These are phyloP conservation scores for Labia minor DNA, from an alignment of 2,888 invertebrate genomes.

Conservation along the genomic window DNA sequence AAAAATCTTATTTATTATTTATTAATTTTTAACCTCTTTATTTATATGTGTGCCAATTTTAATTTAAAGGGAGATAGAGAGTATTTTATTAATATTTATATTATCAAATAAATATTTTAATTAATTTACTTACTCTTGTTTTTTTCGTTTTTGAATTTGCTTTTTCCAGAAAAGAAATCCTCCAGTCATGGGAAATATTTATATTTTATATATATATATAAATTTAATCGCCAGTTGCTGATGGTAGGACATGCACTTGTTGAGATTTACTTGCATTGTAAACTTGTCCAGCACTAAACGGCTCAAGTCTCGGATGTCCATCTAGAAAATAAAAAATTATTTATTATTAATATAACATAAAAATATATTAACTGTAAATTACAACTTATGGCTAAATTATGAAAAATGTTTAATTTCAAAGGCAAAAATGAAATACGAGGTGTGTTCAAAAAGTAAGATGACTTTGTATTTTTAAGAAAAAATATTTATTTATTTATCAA, in stretches of 20 bases:
- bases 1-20: neutral
- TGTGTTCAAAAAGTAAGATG: too few relatives aligned
- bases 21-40: neutral
- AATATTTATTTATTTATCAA: too few relatives aligned
- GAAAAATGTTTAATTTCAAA: neutral
- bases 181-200: neutral
- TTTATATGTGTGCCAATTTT: neutral
- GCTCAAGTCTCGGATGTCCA: slow-evolving; percentile 67
- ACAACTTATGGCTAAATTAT: neutral
- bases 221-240: slow-evolving; percentile 30
- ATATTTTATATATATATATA: too few relatives aligned
- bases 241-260: slow-evolving; percentile 75
- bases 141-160: too few relatives aligned
- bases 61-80: neutral
- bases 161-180: neutral
- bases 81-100: too few relatives aligned
- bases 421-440: too few relatives aligned
- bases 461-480: too few relatives aligned
- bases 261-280: slow-evolving; percentile 85
- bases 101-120: too few relatives aligned
- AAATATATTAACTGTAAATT: neutral
- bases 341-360: neutral
- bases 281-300: slow-evolving; percentile 82
- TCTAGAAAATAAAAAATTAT: slow-evolving; percentile 32
- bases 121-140: too few relatives aligned